Evolutionary conservation across 2,888 invertebrate species (phyloP), one percentile per base, ranked within the genome.

Genomic region (Tolmerus cingulatus): DNA sequence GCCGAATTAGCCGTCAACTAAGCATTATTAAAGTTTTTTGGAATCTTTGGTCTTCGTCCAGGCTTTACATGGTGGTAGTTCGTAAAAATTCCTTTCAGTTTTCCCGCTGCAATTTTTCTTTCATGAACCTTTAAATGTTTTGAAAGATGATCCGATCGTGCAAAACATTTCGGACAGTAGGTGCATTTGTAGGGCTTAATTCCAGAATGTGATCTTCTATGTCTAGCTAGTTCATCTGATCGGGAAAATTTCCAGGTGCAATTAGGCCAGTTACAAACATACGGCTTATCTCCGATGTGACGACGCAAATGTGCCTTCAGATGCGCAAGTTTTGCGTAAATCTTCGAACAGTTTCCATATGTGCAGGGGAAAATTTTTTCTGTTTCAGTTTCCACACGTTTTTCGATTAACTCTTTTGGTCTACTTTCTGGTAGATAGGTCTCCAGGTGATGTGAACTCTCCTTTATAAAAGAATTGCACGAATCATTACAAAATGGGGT

Each of bases 221-320:
- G 98, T 27, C 98, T 94, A 2, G 98, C 97, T 89, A 98, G 93
- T 92, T 98, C 98, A 92, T 98, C 98, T 0, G 98, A 98, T 87
- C 98, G 94, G 23, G 98, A 98, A 93, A 98, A 98, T 89, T 96
- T 94, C 98, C 98, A 98, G 46, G 95, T 95, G 92, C 98, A 98
- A 74, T 96, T 97, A 4, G 95, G 93, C 96, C 96, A 96, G 86
- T 94, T 95, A 91, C 96, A 96, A 9, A 94, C 93, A 90, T 96
- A 96, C 0, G 96, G 96, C 90, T 96, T 96, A 91, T 96, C 96
- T 0, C 97, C 97, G 94, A 92, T 87, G 92, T 98, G 98, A 40
- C 98, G 94, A 16, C 98, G 94, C 89, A 97, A 92, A 91, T 98
- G 98, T 8, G 98, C 97, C 90, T 97, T 97, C 66, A 98, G 94